Conservation (phyloP, 2,797 vertebrate species). For the Eulemur mongoz region DNA sequence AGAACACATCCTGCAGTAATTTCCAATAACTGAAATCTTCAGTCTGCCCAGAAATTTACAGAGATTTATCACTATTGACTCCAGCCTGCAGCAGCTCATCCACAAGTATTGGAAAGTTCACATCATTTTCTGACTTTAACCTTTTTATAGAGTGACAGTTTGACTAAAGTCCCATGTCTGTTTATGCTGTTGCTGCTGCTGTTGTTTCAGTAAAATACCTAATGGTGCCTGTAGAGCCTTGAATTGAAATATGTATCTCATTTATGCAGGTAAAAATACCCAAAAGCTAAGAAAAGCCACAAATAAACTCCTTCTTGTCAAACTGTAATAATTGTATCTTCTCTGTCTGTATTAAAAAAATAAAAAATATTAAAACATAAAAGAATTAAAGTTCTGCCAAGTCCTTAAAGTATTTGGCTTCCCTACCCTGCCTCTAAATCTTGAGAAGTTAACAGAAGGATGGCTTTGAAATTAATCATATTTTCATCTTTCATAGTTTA, state of each 20-base stretch:
- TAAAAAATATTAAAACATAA: neutral
- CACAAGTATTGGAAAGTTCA: slow-evolving; percentile 6
- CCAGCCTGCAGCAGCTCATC: neutral
- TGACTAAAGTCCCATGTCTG: slow-evolving; percentile 2
- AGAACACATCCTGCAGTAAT: neutral
- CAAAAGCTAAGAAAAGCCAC: neutral
- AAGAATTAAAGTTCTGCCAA: neutral
- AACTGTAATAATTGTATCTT: neutral
- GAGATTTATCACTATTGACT: slow-evolving; percentile 15
- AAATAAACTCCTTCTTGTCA: neutral
- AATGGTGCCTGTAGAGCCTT: neutral
- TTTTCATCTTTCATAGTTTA: neutral
- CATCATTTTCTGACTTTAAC: slow-evolving; percentile 36
- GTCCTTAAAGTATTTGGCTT: neutral
- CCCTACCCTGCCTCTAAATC: neutral
- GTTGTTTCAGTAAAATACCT: neutral
- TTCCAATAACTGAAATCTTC: slow-evolving; percentile 1
- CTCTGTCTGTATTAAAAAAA: neutral
- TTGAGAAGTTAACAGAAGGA: neutral
- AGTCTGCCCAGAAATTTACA: neutral
- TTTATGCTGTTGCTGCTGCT: neutral
- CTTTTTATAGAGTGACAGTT: neutral
- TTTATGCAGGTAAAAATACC: neutral
- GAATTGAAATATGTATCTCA: neutral
- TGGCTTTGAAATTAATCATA: neutral